phyloP scores from a whole-genome alignment of 2,113 vertebrate species.

The Crotalus horridus region DNA sequence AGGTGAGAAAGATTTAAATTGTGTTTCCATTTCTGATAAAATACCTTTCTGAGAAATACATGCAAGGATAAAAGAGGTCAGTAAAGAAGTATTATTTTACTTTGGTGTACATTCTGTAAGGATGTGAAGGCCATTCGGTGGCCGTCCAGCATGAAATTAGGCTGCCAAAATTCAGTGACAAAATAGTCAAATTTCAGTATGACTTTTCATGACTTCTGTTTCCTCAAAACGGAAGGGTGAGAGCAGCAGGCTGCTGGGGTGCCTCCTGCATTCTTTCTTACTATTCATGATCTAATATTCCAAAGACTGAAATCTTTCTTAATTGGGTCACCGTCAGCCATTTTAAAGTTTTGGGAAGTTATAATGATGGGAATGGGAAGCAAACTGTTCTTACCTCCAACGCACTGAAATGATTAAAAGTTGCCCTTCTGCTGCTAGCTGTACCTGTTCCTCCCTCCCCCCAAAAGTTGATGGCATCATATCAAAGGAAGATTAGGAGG shows the following conservation, averaged over 20 bases:
- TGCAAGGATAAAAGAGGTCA: neutral
- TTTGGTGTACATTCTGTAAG: neutral
- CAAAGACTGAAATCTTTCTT: neutral
- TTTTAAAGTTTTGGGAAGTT: neutral
- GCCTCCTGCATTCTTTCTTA: neutral
- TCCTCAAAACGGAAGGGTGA: neutral
- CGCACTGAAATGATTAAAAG: neutral
- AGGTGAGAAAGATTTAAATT: neutral
- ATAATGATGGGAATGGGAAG: neutral
- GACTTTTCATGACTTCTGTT: neutral
- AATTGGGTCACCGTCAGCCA: neutral
- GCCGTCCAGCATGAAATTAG: neutral
- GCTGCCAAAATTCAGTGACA: neutral
- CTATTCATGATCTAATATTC: neutral
- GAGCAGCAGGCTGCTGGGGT: neutral
- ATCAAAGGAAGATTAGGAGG: neutral
- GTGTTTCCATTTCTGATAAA: neutral
- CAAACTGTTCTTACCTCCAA: neutral
- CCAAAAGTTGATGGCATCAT: neutral
- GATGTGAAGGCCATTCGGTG: neutral
- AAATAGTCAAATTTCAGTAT: neutral
- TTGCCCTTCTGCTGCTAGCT: neutral
- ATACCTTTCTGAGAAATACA: neutral
- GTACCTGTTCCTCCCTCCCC: neutral
- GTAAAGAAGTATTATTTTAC: neutral